phyloP scores from a whole-genome alignment of 37 sponge, comb jelly and placozoan species.

The Mnemiopsis leidyi region DNA sequence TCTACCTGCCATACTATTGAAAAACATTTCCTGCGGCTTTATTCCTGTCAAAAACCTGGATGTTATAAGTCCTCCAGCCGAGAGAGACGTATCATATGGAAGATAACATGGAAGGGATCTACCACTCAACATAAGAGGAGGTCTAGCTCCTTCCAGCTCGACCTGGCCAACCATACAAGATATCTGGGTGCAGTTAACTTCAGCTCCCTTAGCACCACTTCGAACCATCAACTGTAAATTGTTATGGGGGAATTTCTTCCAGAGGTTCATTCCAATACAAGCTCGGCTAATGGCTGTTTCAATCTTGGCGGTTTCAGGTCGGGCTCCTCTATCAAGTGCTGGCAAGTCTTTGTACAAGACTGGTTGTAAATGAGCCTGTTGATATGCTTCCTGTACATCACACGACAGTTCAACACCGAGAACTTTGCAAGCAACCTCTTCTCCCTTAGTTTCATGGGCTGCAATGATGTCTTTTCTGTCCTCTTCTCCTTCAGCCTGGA shows the following conservation, averaged over 20 bases:
- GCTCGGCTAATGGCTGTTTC: constrained; percentile 65
- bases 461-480: constrained; percentile 46
- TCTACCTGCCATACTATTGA: constrained; percentile 98
- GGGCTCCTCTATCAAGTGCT: constrained; percentile 24
- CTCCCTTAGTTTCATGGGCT: not conserved
- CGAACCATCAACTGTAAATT: constrained; percentile 91
- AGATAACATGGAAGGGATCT: constrained; percentile 84
- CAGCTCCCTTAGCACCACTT: constrained; percentile 92
- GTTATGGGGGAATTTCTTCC: constrained; percentile 88
- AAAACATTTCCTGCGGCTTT: constrained; percentile 95
- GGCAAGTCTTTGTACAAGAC: constrained; percentile 51
- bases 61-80: constrained; percentile 91
- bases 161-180: constrained; percentile 96
- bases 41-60: constrained; percentile 93
- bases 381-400: constrained; percentile 68
- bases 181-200: constrained; percentile 97
- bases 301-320: not conserved
- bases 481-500: constrained; percentile 67
- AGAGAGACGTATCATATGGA: constrained; percentile 85
- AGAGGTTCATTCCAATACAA: constrained; percentile 80
- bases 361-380: constrained; percentile 72
- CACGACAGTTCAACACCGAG: constrained; percentile 19
- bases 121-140: constrained; percentile 92
- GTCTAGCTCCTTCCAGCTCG: constrained; percentile 98
- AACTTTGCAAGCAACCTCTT: constrained; percentile 56